Evolutionary conservation across 2,113 vertebrate genomes (phyloP).

Genomic region (Hoplias malabaricus): DNA sequence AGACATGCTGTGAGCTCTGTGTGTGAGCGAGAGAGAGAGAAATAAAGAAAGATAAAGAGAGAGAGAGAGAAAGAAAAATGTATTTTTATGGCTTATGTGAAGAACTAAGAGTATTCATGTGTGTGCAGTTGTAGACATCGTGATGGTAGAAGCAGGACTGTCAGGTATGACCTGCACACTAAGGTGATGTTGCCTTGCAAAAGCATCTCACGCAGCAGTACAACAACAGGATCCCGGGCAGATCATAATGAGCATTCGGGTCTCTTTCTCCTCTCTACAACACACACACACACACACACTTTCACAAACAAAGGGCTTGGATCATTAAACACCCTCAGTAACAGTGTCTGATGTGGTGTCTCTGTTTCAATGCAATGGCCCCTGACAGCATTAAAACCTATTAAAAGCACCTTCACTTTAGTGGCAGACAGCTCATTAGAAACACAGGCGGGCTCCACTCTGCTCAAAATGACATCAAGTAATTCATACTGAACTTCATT

Average conservation of each 20-base stretch:
- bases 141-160: slow-evolving; percentile 11
- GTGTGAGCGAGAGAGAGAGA: slow-evolving; percentile 7
- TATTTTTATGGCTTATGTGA: not conserved
- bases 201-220: not conserved
- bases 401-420: slow-evolving; percentile 48
- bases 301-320: slow-evolving; percentile 24
- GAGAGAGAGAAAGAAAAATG: not conserved
- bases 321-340: slow-evolving; percentile 52
- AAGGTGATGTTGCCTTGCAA: not conserved
- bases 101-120: slow-evolving; percentile 12
- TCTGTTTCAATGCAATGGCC: slow-evolving; percentile 25
- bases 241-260: slow-evolving; percentile 14
- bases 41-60: not conserved
- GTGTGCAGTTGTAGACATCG: not conserved
- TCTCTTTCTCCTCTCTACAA: not conserved
- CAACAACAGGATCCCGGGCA: not conserved
- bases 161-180: not conserved
- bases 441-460: slow-evolving; percentile 26
- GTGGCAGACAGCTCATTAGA: slow-evolving; percentile 50
- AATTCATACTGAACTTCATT: slow-evolving; percentile 43
- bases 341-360: slow-evolving; percentile 22
- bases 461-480: slow-evolving; percentile 29
- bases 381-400: slow-evolving; percentile 48
- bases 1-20: not conserved
- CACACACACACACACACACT: slow-evolving; percentile 8